phyloP scores from a whole-genome alignment of 2,113 vertebrate species.

The Tragelaphus strepsiceros region DNA sequence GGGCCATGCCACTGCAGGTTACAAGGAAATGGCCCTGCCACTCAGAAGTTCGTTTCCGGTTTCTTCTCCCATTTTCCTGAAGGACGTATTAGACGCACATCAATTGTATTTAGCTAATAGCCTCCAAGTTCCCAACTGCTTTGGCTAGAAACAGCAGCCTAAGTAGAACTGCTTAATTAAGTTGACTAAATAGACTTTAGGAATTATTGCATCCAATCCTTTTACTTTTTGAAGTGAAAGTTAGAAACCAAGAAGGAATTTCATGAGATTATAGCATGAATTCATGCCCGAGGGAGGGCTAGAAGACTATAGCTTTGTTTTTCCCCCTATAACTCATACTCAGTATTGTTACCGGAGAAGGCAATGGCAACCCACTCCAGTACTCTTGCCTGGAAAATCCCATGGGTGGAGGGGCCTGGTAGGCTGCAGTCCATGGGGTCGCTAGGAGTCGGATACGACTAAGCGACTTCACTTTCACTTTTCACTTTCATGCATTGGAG shows the following conservation, averaged over 20 bases:
- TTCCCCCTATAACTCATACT: neutral
- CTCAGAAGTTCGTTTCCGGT: neutral
- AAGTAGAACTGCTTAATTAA: neutral
- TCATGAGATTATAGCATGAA: neutral
- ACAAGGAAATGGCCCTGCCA: too few relatives aligned
- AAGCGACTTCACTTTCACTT: too few relatives aligned
- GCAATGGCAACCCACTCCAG: too few relatives aligned
- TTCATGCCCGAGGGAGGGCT: neutral
- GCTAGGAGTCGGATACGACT: too few relatives aligned
- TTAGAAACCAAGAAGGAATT: neutral
- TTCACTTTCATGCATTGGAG: too few relatives aligned
- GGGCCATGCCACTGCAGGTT: rapidly evolving
- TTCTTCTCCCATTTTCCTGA: neutral
- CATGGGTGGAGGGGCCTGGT: too few relatives aligned
- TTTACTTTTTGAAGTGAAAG: neutral
- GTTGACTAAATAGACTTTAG: neutral
- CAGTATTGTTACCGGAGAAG: neutral
- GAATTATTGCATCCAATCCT: neutral
- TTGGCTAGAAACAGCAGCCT: neutral
- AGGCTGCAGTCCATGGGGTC: too few relatives aligned
- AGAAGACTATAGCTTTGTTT: neutral
- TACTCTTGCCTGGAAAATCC: too few relatives aligned
- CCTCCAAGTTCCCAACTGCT: neutral
- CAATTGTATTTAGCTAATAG: neutral
- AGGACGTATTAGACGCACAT: neutral